phyloP scores from a whole-genome alignment of 2,113 vertebrate species.

The Scortum barcoo region DNA sequence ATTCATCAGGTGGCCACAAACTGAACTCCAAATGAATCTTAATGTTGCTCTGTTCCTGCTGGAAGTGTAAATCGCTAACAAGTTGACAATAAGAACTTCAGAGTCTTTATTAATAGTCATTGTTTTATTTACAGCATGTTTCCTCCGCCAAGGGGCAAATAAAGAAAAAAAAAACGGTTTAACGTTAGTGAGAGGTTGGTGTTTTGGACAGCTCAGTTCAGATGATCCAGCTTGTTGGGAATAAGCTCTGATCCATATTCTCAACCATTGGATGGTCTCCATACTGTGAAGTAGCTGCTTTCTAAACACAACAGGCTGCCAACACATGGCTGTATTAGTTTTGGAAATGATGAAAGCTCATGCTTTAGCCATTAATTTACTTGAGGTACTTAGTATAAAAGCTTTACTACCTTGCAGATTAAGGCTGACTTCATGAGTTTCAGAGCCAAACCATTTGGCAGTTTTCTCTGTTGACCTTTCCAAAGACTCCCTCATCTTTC shows the following conservation, averaged over 20 bases:
- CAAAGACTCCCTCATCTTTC: conserved; percentile 19
- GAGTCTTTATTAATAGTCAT: neutral
- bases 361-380: conserved; percentile 21
- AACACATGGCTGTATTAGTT: conserved; percentile 12
- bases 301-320: conserved; percentile 19
- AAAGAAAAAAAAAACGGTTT: too few relatives aligned
- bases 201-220: neutral
- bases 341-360: neutral
- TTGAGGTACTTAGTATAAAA: conserved; percentile 12
- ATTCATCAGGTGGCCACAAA: neutral
- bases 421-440: conserved; percentile 33
- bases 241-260: neutral
- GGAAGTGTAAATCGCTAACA: neutral
- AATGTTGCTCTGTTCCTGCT: neutral
- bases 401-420: conserved; percentile 30
- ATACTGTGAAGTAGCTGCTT: neutral
- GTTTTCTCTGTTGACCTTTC: conserved; percentile 47
- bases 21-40: neutral
- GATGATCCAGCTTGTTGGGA: neutral
- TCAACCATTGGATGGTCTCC: neutral
- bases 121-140: neutral
- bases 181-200: neutral
- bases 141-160: neutral
- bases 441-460: conserved; percentile 66
- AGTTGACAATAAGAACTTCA: neutral